Conservation (phyloP, 2,113 vertebrate genomes). For the Sus scrofa region T2T-Sscrofa CM000822.6:7677501-7678000, state of each 20-base stretch:
- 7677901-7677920: background rate
- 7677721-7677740: background rate
- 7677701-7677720: background rate
- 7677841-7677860: background rate
- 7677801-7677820: background rate
- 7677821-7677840: background rate
- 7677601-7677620: background rate
- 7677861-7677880: background rate
- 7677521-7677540: background rate
- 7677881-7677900: conserved; percentile 3
- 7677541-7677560: background rate
- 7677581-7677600: conserved; percentile 16
- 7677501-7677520: background rate
- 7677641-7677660: background rate
- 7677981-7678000: background rate
- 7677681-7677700: conserved; percentile 16
- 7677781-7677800: conserved; percentile 24
- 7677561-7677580: background rate
- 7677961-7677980: background rate
- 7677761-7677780: background rate
- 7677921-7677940: background rate
- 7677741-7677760: background rate
- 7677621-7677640: background rate
- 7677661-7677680: background rate
- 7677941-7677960: conserved; percentile 10